Conservation (phyloP, 2,113 vertebrate species). For the Tonatia bakeri region DNA sequence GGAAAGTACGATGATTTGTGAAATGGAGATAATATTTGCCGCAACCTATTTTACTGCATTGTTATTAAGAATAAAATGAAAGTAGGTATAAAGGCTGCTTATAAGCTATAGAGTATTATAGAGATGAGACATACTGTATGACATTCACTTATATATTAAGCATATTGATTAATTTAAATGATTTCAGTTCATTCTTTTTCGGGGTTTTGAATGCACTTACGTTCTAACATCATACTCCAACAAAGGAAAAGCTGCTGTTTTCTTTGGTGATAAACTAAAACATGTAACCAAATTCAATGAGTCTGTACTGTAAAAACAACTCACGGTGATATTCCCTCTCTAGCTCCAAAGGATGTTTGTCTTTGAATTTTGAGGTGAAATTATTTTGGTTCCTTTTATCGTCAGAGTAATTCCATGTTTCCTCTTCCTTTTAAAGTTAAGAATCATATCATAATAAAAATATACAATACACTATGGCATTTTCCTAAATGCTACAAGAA, state of each 20-base stretch:
- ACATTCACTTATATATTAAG: neutral
- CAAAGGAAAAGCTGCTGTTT: neutral
- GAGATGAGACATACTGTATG: neutral
- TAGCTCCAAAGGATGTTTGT: neutral
- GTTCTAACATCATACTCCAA: neutral
- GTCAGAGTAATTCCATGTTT: constrained; percentile 46
- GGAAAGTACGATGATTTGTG: neutral
- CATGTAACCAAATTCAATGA: neutral
- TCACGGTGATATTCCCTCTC: neutral
- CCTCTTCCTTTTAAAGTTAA: constrained; percentile 50
- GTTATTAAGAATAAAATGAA: neutral
- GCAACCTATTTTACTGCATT: neutral
- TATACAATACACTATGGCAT: constrained; percentile 54
- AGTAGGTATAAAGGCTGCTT: neutral
- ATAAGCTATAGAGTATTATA: neutral
- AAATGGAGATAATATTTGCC: neutral
- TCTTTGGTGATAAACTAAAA: constrained; percentile 7
- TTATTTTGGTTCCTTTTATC: constrained; percentile 52
- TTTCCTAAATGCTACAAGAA: constrained; percentile 72
- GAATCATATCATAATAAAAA: constrained; percentile 57
- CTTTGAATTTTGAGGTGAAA: constrained; percentile 25
- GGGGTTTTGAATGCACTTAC: neutral
- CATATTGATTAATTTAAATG: neutral
- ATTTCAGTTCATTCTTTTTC: neutral
- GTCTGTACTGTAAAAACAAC: neutral